Conservation (phyloP, 2,113 vertebrate genomes). For the Nothobranchius kuhntae region DNA sequence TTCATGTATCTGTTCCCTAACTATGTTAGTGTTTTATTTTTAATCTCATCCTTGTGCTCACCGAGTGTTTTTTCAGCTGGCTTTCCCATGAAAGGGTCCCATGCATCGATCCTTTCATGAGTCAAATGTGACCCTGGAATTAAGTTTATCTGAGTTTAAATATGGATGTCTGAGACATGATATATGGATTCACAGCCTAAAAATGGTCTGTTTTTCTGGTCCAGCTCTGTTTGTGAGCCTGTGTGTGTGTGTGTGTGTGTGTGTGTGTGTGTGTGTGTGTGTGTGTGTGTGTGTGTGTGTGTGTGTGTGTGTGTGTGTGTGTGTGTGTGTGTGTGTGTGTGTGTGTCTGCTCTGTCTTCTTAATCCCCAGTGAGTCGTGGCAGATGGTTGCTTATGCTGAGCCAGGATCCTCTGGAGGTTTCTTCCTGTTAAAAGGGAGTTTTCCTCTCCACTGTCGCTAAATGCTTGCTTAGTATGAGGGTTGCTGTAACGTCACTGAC, state of each 20-base stretch:
- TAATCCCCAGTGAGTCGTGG: no score
- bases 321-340: no score
- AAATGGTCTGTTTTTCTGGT: slow-evolving; percentile 24
- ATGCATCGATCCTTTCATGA: background rate
- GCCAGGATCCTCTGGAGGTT: no score
- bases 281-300: background rate
- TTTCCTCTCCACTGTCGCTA: no score
- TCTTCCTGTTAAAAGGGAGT: no score
- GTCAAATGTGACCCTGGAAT: background rate
- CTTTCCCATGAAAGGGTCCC: background rate
- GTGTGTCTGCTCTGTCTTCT: no score
- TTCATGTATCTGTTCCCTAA: background rate
- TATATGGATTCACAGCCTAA: background rate
- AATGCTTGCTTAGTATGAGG: no score
- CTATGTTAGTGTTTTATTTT: background rate
- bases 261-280: background rate
- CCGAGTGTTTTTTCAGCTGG: background rate
- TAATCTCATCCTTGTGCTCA: background rate
- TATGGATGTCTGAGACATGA: slow-evolving; percentile 1
- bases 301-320: no score
- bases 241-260: background rate
- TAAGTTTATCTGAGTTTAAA: slow-evolving; percentile 1
- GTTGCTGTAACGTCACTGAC: no score
- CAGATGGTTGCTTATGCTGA: no score
- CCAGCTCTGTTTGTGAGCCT: slow-evolving; percentile 6